Conservation (phyloP, 2,888 invertebrate species). For the Mantis religiosa region DNA sequence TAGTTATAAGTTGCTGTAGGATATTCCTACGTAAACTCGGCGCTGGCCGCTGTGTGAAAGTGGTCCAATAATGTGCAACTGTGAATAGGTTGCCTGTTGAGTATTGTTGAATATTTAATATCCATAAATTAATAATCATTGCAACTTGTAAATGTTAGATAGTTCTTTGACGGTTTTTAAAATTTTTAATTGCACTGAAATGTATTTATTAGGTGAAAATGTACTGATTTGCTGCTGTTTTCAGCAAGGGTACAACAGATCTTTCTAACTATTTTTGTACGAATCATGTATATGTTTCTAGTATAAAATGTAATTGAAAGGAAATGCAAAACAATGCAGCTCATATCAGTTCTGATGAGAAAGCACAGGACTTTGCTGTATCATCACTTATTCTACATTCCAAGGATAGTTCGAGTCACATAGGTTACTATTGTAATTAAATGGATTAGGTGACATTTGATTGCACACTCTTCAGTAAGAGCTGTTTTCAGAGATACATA, state of each 20-base stretch:
- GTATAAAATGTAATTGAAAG: not conserved
- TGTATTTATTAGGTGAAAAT: not conserved
- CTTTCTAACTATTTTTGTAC: not conserved
- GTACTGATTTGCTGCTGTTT: not conserved
- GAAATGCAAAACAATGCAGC: not conserved
- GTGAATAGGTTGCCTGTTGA: not conserved
- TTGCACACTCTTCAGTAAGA: not conserved
- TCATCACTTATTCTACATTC: not conserved
- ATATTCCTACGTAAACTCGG: not conserved
- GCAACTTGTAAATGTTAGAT: not conserved
- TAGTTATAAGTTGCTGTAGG: not conserved
- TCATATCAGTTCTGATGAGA: not conserved
- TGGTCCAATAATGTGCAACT: not conserved
- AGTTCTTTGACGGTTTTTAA: not conserved
- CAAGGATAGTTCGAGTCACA: not conserved
- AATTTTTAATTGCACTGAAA: not conserved
- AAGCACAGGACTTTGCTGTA: not conserved
- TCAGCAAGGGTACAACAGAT: not conserved
- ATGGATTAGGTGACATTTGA: not conserved
- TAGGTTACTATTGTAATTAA: not conserved
- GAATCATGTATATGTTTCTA: not conserved
- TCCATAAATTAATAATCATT: not conserved
- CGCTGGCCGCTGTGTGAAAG: slow-evolving; percentile 1
- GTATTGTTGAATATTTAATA: not conserved
- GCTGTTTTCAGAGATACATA: not conserved